Conservation (phyloP, 2,797 vertebrate species). For the Tympanoctomys barrerae region DNA sequence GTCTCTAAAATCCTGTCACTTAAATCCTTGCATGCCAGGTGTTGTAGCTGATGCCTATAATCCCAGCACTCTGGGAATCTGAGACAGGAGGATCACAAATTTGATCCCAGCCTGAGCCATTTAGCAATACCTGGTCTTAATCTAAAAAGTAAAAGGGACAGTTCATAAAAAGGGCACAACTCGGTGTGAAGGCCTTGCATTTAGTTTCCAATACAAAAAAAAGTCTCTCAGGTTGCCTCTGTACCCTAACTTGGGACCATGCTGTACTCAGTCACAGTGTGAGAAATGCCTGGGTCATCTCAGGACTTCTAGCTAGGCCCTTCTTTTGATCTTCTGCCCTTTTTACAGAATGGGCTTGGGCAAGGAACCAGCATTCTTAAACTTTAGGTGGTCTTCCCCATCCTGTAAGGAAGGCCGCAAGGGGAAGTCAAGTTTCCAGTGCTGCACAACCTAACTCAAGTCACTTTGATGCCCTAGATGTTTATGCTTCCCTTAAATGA, state of each 20-base stretch:
- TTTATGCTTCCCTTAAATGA: not conserved
- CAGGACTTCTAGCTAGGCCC: not conserved
- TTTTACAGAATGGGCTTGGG: not conserved
- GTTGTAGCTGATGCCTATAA: not conserved
- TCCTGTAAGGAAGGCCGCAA: not conserved
- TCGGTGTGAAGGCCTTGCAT: not conserved
- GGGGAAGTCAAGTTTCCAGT: not conserved
- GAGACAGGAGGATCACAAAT: not conserved
- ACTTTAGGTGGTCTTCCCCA: not conserved
- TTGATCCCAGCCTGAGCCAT: not conserved
- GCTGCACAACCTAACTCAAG: not conserved
- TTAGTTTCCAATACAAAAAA: not conserved
- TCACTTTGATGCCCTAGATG: not conserved
- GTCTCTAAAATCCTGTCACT: not conserved
- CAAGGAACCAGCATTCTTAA: not conserved
- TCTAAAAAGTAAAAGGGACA: not conserved
- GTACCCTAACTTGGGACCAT: not conserved
- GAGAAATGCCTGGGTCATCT: not conserved
- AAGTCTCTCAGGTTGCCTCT: not conserved
- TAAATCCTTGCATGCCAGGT: not conserved
- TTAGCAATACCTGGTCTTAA: not conserved
- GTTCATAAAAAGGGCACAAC: not conserved
- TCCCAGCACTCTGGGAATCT: not conserved
- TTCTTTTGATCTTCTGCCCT: not conserved
- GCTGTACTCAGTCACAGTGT: not conserved